Evolutionary conservation across 2,113 vertebrate species (phyloP).

Genomic region (Papio anubis): DNA sequence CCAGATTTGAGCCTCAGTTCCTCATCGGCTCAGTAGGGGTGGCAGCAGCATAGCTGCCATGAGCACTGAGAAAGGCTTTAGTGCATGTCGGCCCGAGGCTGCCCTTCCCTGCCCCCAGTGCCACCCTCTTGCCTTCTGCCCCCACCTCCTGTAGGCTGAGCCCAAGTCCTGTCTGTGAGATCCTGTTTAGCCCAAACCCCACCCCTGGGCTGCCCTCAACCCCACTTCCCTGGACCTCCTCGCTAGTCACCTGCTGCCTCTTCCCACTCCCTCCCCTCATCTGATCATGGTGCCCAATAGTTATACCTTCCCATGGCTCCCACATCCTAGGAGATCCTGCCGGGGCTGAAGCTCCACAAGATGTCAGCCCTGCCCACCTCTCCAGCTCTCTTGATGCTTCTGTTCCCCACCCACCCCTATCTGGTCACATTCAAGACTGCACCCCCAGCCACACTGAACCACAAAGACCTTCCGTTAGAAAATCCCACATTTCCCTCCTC

Average conservation of each 20-base stretch:
- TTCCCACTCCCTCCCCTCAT: not conserved
- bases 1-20: not conserved
- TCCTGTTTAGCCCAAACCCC: not conserved
- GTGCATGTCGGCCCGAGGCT: not conserved
- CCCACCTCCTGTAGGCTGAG: not conserved
- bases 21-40: not conserved
- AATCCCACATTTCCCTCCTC: not conserved
- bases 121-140: not conserved
- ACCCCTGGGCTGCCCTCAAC: too few relatives aligned
- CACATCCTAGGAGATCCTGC: not conserved
- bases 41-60: not conserved
- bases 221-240: not conserved
- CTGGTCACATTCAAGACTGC: not conserved
- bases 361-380: not conserved
- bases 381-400: not conserved
- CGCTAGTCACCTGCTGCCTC: not conserved
- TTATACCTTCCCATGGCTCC: not conserved
- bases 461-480: not conserved
- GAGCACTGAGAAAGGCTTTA: not conserved
- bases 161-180: not conserved
- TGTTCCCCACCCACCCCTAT: not conserved
- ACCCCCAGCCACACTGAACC: not conserved
- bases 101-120: accelerated
- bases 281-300: not conserved
- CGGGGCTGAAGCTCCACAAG: accelerated